Conservation (phyloP, 2,888 invertebrate genomes). For the Nyleta sp. region DNA sequence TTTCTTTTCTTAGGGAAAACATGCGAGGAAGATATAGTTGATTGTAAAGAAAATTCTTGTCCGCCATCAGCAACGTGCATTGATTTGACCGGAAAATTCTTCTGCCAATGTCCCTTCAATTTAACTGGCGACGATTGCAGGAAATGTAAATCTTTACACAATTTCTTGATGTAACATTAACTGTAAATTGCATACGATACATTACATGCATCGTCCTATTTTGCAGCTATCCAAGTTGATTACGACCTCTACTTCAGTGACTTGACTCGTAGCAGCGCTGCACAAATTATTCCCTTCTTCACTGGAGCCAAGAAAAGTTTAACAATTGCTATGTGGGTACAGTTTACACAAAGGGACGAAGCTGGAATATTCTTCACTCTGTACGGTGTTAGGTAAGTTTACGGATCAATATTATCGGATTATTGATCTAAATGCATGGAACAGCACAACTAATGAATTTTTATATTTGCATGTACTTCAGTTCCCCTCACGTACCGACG, state of each 20-base stretch:
- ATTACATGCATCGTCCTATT: no score
- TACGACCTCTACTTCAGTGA: conserved; percentile 98
- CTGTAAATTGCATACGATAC: no score
- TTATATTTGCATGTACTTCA: conserved; percentile 78
- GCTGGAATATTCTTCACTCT: conserved; percentile 97
- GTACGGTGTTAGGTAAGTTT: conserved; percentile 93
- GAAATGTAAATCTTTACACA: conserved; percentile 90
- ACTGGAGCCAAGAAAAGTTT: conserved; percentile 90
- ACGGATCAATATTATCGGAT: no score
- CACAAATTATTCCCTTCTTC: conserved; percentile 95
- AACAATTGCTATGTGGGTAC: conserved; percentile 98
- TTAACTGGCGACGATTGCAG: conserved; percentile 98
- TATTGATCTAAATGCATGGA: no score
- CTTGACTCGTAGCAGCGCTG: conserved; percentile 94
- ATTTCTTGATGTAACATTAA: no score
- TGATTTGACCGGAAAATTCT: conserved; percentile 94
- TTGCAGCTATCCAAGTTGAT: conserved; percentile 97
- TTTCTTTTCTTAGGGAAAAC: conserved; percentile 85
- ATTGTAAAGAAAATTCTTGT: conserved; percentile 97
- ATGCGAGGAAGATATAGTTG: conserved; percentile 95
- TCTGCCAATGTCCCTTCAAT: conserved; percentile 98
- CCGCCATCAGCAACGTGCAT: conserved; percentile 97
- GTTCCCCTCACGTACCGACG: conserved; percentile 90
- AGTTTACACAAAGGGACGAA: conserved; percentile 95
- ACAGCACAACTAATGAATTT: no score